phyloP scores from a whole-genome alignment of 2,888 invertebrate species.

The Leucoma salicis region DNA sequence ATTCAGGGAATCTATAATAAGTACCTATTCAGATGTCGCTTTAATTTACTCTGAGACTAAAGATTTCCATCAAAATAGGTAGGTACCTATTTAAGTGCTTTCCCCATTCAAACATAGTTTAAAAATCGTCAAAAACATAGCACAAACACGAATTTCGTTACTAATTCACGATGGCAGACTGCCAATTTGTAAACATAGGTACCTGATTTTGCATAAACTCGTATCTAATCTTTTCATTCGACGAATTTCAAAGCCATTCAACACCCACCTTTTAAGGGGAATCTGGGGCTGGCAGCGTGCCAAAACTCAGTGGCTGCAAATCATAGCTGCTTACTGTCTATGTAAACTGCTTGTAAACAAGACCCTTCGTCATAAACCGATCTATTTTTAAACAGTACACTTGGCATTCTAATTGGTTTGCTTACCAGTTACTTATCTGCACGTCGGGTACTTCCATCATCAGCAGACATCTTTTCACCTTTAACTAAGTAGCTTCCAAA shows the following conservation, averaged over 20 bases:
- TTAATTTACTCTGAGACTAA: too few species aligned
- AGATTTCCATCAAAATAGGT: too few species aligned
- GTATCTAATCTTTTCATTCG: slow-evolving; percentile 41
- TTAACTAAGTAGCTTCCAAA: too few species aligned
- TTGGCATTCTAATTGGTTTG: too few species aligned
- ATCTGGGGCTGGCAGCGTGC: slow-evolving; percentile 36
- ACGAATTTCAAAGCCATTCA: slow-evolving; percentile 32
- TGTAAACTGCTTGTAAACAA: slow-evolving; percentile 43
- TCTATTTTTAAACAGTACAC: neutral
- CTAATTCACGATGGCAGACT: slow-evolving; percentile 23
- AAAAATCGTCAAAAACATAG: neutral
- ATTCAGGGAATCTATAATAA: too few species aligned
- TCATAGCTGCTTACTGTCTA: slow-evolving; percentile 30
- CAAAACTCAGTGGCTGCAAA: slow-evolving; percentile 37
- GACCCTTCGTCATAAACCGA: slow-evolving; percentile 13
- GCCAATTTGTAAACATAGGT: slow-evolving; percentile 32
- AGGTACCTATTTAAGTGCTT: too few species aligned
- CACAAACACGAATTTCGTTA: slow-evolving; percentile 3
- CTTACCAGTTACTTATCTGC: too few species aligned
- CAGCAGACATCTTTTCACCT: too few species aligned
- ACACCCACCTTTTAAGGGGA: slow-evolving; percentile 27
- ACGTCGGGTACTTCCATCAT: too few species aligned
- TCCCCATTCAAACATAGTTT: too few species aligned
- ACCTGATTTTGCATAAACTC: slow-evolving; percentile 37
- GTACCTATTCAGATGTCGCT: too few species aligned